phyloP scores from a whole-genome alignment of 2,113 vertebrate genomes.

The Malurus alboscapulatus region DNA sequence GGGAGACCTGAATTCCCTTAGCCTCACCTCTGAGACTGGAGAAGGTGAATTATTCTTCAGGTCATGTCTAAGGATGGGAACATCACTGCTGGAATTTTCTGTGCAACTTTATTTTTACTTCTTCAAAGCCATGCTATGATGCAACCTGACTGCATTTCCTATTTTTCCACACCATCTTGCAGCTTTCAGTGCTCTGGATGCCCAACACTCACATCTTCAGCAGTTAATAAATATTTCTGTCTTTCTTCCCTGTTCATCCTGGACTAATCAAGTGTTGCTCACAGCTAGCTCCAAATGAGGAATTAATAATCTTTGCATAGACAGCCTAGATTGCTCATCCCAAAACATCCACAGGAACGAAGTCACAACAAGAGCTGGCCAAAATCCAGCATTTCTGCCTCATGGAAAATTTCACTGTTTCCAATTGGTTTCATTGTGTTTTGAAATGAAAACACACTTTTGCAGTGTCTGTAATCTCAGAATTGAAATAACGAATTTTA shows the following conservation, averaged over 20 bases:
- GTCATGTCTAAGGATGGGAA: neutral
- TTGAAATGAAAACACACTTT: slow-evolving; percentile 59
- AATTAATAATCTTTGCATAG: slow-evolving; percentile 41
- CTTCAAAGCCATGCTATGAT: neutral
- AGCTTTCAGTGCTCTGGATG: neutral
- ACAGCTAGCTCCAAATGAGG: slow-evolving; percentile 32
- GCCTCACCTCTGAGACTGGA: neutral
- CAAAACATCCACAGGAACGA: slow-evolving; percentile 25
- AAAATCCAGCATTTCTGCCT: slow-evolving; percentile 56
- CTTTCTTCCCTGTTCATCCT: neutral
- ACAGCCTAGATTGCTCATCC: slow-evolving; percentile 41
- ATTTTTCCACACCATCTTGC: neutral
- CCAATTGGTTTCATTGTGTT: slow-evolving; percentile 61
- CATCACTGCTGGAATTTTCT: neutral
- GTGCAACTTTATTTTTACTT: neutral
- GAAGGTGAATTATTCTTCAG: neutral
- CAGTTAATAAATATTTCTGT: slow-evolving; percentile 28
- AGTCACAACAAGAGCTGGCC: slow-evolving; percentile 46
- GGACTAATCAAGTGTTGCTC: slow-evolving; percentile 18
- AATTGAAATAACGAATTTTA: slow-evolving; percentile 65
- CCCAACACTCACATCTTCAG: neutral
- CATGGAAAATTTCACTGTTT: slow-evolving; percentile 62
- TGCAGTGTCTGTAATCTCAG: slow-evolving; percentile 26
- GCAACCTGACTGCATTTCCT: neutral
- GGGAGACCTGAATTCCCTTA: neutral